These are phyloP conservation scores for Cosmopolites sordidus DNA, from an alignment of 2,888 invertebrate genomes.

Conservation along the genomic window DNA sequence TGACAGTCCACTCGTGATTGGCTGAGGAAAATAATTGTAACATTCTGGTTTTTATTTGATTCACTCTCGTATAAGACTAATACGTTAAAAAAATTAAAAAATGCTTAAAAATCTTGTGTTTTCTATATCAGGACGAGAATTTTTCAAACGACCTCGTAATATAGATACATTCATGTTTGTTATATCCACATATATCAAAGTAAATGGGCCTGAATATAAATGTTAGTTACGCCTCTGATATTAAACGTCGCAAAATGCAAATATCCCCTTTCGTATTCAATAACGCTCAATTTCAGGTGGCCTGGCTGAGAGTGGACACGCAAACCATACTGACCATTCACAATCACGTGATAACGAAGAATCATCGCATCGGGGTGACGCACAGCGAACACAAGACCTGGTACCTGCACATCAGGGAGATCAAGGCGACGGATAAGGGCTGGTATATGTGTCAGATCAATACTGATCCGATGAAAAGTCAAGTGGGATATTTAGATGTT, in stretches of 20 bases:
- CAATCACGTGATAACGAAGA: conserved; percentile 84
- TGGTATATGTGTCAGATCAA: conserved; percentile 95
- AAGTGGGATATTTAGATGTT: conserved; percentile 62
- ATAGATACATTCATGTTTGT: no score
- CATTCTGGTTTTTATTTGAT: no score
- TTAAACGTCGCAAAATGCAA: background rate
- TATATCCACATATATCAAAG: no score
- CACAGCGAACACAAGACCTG: conserved; percentile 83
- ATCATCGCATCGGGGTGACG: conserved; percentile 78
- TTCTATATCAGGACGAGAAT: no score
- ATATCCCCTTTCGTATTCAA: background rate
- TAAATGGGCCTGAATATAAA: no score
- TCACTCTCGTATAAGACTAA: no score
- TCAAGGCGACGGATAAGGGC: conserved; percentile 77
- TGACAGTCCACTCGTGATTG: no score
- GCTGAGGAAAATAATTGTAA: no score
- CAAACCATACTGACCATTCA: conserved; percentile 89
- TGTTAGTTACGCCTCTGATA: no score
- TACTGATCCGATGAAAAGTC: conserved; percentile 83
- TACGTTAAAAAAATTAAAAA: no score
- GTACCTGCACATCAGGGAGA: conserved; percentile 82
- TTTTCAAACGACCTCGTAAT: no score
- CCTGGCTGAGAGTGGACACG: conserved; percentile 85
- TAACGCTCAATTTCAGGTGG: conserved; percentile 60
- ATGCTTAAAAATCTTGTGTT: no score